phyloP scores from a whole-genome alignment of 2,888 invertebrate species.

The Pristionchus arcanus region DNA sequence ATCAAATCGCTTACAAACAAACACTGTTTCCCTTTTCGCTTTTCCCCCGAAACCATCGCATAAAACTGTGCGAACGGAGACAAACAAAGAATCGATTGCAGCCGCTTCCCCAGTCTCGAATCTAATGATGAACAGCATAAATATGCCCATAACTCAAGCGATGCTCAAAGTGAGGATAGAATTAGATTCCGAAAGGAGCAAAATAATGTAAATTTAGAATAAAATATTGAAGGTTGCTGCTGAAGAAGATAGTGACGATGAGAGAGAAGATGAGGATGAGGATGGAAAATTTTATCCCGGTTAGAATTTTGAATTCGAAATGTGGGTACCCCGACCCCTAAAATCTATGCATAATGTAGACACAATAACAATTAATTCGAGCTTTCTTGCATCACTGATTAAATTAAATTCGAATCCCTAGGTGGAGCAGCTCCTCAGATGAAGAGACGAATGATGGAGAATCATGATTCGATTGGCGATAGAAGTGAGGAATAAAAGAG shows the following conservation, averaged over 20 bases:
- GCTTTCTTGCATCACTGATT: neutral
- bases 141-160: neutral
- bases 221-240: neutral
- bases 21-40: too few relatives aligned
- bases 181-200: neutral
- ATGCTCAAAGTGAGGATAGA: neutral
- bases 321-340: too few relatives aligned
- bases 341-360: too few relatives aligned
- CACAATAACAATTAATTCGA: too few relatives aligned
- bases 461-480: neutral
- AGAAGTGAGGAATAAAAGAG: conserved; percentile 17
- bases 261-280: conserved; percentile 17
- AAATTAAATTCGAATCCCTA: neutral
- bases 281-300: conserved; percentile 21
- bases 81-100: neutral
- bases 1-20: too few relatives aligned
- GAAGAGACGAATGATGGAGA: neutral
- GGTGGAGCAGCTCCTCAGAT: neutral
- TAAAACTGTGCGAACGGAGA: too few relatives aligned
- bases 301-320: neutral
- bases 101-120: neutral
- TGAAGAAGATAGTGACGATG: conserved; percentile 18
- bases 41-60: too few relatives aligned
- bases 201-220: conserved; percentile 11
- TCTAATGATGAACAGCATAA: neutral